Evolutionary conservation across 2,797 vertebrate species (phyloP), one percentile per base, ranked within the genome.

Genomic region (Pempheris klunzingeri): DNA sequence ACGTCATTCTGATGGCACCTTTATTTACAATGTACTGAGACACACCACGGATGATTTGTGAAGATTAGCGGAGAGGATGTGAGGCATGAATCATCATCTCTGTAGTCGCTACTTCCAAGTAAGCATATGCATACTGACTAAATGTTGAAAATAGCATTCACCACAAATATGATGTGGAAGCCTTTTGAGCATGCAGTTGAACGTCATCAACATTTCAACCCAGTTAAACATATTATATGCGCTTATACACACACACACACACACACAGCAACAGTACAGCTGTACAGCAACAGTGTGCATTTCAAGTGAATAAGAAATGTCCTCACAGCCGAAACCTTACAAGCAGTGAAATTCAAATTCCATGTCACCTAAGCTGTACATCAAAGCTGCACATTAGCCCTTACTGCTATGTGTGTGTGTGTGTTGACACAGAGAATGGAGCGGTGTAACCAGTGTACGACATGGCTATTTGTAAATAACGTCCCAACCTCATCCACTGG

Each of bases 401-500:
- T 73, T 13, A 15, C 65, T 55, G 74, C 74, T 61, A 26, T 53
- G 72, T 82, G 80, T 75, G 81, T 75, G 81, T 83, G 15, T 59
- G 85, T 77, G 80, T 85, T 74, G 82, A 87, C 89, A 81, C 79
- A 71, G 71, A 73, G 84, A 83, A 78, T 74, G 74, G 81, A 71
- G 61, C 72, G 20, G 77, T 71, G 76, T 79, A 86, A 90, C 86
- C 78, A 83, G 77, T 84, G 88, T 86, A 88, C 77, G 81, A 90
- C 88, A 90, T 86, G 89, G 83, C 88, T 86, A 87, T 90, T 88
- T 92, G 83, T 87, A 86, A 92, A 93, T 90, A 88, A 83, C 64
- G 72, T 81, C 82, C 84, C 76, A 67, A 73, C 81, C 81, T 84
- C 88, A 87, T 84, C 85, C 81, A 83, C 70, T 87, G 82, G 82